Evolutionary conservation across 2,888 invertebrate species (phyloP).

Genomic region (Sisyra terminalis): DNA sequence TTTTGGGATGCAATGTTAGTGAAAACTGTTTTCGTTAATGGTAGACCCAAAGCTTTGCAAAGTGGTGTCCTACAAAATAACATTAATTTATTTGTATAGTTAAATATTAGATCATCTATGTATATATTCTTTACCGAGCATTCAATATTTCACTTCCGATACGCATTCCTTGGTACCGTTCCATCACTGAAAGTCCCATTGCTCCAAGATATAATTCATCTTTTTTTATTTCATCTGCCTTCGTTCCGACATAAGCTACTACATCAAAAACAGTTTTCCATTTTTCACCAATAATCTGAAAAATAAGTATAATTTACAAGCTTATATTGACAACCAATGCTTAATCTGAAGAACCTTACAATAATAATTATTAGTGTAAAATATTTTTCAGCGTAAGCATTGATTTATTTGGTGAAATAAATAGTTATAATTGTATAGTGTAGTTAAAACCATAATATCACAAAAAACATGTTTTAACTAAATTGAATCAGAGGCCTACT

Average conservation of each 20-base stretch:
- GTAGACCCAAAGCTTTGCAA: slow-evolving; percentile 31
- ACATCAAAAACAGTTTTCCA: slow-evolving; percentile 9
- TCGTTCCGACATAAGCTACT: slow-evolving; percentile 2
- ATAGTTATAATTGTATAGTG: too few species aligned
- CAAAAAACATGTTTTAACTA: too few species aligned
- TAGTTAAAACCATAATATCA: too few species aligned
- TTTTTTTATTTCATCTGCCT: not conserved
- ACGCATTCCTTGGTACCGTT: slow-evolving; percentile 20
- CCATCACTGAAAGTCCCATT: slow-evolving; percentile 20
- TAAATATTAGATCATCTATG: not conserved
- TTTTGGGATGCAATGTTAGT: slow-evolving; percentile 34
- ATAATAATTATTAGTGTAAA: too few species aligned
- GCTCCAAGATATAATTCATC: slow-evolving; percentile 18
- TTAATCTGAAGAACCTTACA: too few species aligned
- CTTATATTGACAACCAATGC: not conserved
- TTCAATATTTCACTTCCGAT: slow-evolving; percentile 15
- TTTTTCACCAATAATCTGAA: slow-evolving; percentile 10
- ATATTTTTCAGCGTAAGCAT: too few species aligned
- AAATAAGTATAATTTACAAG: not conserved
- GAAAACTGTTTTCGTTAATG: slow-evolving; percentile 33
- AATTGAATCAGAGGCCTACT: too few species aligned
- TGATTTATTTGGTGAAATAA: too few species aligned
- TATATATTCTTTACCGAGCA: slow-evolving; percentile 13
- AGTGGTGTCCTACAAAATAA: slow-evolving; percentile 27
- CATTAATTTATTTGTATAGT: not conserved